Evolutionary conservation across 2,888 invertebrate species (phyloP).

Genomic region (Germaria angustata): DNA sequence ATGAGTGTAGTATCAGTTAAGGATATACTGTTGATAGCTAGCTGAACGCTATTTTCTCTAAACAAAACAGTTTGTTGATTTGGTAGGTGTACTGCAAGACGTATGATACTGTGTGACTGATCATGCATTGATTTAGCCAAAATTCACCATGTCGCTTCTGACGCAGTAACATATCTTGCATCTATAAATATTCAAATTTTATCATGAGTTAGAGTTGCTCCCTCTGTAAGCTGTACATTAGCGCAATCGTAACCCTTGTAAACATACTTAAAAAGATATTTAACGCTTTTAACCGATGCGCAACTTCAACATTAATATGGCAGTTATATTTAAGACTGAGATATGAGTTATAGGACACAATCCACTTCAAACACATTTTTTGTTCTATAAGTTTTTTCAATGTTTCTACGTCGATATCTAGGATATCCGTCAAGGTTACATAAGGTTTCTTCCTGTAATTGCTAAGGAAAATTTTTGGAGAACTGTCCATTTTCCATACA

Average conservation of each 20-base stretch:
- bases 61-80: neutral
- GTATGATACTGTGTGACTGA: neutral
- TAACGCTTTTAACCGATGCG: too few relatives aligned
- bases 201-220: neutral
- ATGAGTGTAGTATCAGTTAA: too few relatives aligned
- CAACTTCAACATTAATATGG: neutral
- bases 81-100: neutral
- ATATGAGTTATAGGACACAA: neutral
- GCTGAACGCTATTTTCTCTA: neutral
- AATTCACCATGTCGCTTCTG: neutral
- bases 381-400: neutral
- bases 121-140: conserved; percentile 1
- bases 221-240: neutral
- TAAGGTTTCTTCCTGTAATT: too few relatives aligned
- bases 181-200: neutral
- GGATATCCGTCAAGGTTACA: neutral
- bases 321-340: neutral
- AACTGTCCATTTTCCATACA: too few relatives aligned
- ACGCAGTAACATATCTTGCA: neutral
- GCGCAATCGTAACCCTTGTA: too few relatives aligned
- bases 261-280: too few relatives aligned
- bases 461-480: too few relatives aligned
- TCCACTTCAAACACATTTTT: neutral
- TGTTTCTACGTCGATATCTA: neutral
- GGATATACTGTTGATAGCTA: neutral